Percentiles rank a stretch among this genome's conserved stretches.
Evolutionary conservation across 2,113 vertebrate genomes (phyloP).

Genomic region (Tringa solitaria): DNA sequence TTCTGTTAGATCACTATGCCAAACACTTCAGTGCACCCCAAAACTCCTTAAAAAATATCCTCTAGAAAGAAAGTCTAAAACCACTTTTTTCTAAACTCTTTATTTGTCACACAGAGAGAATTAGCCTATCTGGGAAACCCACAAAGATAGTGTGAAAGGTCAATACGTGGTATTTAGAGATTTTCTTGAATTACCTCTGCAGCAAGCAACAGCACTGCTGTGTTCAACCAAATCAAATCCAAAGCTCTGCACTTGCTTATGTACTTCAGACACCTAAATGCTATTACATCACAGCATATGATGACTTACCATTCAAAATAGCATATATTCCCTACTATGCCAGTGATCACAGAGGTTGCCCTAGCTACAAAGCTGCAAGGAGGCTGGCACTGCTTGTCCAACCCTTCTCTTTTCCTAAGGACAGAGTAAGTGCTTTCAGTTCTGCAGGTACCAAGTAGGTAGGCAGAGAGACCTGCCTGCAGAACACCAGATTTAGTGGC

Average conservation of each 20-base stretch:
- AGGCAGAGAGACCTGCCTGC: not conserved
- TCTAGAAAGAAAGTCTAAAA: not conserved
- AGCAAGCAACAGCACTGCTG: not conserved
- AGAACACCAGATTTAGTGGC: not conserved
- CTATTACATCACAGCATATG: not conserved
- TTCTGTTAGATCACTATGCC: not conserved
- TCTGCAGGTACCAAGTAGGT: not conserved
- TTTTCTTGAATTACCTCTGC: not conserved
- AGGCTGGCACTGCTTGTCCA: not conserved
- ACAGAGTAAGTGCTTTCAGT: not conserved
- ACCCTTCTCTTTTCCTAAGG: not conserved
- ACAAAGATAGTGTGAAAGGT: not conserved
- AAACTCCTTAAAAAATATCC: not conserved
- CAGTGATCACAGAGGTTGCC: not conserved
- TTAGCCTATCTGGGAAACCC: not conserved
- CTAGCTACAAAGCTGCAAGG: not conserved
- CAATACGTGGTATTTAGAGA: not conserved
- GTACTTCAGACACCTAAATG: not conserved
- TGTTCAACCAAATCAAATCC: not conserved
- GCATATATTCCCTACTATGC: not conserved
- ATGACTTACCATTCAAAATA: not conserved
- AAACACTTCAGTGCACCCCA: fast-evolving
- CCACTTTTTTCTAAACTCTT: no score
- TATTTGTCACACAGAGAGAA: not conserved
- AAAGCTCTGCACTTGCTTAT: not conserved